Evolutionary conservation across 1,140 invertebrate species (phyloP).

Genomic region (Zaprionus kolodkinae): DNA sequence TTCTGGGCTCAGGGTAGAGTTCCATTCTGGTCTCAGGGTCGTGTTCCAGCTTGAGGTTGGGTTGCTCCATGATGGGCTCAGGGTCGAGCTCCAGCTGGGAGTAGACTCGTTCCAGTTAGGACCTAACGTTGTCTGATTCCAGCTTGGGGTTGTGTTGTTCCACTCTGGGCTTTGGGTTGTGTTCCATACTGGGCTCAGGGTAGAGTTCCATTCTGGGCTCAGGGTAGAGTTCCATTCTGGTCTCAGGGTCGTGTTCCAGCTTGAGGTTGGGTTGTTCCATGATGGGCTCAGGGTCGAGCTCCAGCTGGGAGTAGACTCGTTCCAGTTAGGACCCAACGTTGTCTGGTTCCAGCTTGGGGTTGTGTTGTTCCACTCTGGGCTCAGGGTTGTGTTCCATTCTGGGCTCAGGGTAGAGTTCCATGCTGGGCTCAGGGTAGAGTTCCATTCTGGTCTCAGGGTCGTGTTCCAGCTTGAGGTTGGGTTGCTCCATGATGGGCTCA

Average conservation of each 20-base stretch:
- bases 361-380: too few species aligned
- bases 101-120: constrained; percentile 5
- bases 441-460: too few species aligned
- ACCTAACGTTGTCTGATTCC: not conserved
- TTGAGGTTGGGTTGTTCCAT: not conserved
- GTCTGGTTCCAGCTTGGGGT: too few species aligned
- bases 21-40: too few species aligned
- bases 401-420: constrained; percentile 7
- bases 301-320: not conserved
- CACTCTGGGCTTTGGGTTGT: not conserved
- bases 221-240: constrained; percentile 7
- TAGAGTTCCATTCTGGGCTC: constrained; percentile 5
- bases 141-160: too few species aligned
- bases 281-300: too few species aligned
- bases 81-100: not conserved
- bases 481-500: not conserved
- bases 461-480: not conserved
- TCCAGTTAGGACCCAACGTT: not conserved
- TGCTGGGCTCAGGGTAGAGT: not conserved
- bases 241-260: not conserved
- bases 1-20: too few species aligned
- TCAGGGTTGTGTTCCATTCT: constrained; percentile 14
- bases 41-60: not conserved
- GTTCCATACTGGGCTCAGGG: constrained; percentile 2
- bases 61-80: not conserved